Evolutionary conservation across 2,113 vertebrate genomes (phyloP), one percentile per base, ranked within the genome.

Genomic region (Mionectes macconnelli): DNA sequence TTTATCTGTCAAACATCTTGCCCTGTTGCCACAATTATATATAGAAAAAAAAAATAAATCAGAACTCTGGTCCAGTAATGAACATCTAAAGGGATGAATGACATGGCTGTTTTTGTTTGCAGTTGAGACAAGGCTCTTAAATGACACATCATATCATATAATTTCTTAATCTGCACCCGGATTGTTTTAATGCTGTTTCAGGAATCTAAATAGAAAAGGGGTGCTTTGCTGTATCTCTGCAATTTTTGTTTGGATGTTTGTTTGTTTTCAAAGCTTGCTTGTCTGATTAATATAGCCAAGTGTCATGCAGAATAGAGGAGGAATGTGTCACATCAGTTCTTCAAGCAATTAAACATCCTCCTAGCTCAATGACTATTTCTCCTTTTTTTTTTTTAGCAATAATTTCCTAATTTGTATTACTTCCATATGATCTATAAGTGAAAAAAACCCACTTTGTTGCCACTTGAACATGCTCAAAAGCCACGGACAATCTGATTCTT

Each of bases 141-240:
- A 66, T 39, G 50, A 83, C 2, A 8, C 31, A 57, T 57, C 31
- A n/a, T n/a, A n/a, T n/a, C n/a, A n/a, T n/a, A 93, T 82, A 66
- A 79, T 76, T 94, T 94, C 82, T 96, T 82, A 94, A 94, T 93
- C 76, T 60, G 27, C 64, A 47, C 63, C 86, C 6, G 0, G 47
- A 83, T 91, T 91, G 87, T 93, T 96, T 91, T 80, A 84, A 60
- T 94, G 63, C 75, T 69, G 21, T 80, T 63, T 94, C 82, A 94
- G n/a, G 63, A 83, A 91, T 76, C 84, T 73, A 93, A 93, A 69
- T 74, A 67, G 87, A 85, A 91, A 93, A 63, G 0, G 16, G 13
- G 45, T 59, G 47, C 50, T 89, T 39, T 85, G 63, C 78, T 88
- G 42, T 55, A 80, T 87, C 63, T 59, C 45, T 67, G 42, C 72